Evolutionary conservation across 2,888 invertebrate genomes (phyloP).

Genomic region (Oasisia sp.): DNA sequence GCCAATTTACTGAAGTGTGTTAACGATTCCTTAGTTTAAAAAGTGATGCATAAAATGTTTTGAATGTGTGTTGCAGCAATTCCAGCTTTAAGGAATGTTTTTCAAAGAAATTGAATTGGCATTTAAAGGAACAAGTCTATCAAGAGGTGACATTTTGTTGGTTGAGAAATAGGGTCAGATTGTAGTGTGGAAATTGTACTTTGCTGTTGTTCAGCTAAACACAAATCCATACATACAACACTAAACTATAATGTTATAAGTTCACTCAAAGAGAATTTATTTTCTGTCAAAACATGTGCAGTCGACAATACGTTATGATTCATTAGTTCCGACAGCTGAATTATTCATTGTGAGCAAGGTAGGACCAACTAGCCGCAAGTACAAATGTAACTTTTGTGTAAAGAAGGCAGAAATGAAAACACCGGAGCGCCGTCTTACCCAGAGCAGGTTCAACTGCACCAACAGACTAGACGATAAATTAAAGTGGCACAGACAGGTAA

Average conservation of each 20-base stretch:
- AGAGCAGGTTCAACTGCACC: slow-evolving; percentile 4
- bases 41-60: no score
- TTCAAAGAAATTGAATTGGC: no score
- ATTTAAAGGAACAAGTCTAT: no score
- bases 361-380: background rate
- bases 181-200: no score
- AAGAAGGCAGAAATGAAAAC: background rate
- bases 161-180: no score
- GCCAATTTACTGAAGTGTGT: no score
- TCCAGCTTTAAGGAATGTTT: no score
- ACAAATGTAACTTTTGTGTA: background rate
- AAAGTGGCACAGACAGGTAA: background rate
- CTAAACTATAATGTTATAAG: background rate
- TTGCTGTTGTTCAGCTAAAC: no score
- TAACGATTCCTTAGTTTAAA: no score
- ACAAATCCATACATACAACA: background rate
- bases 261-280: slow-evolving; percentile 17
- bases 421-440: background rate
- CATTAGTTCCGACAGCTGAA: background rate
- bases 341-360: background rate
- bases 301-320: background rate
- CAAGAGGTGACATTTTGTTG: no score
- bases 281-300: slow-evolving; percentile 13
- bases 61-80: no score
- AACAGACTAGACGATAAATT: slow-evolving; percentile 9